Evolutionary conservation across 2,797 vertebrate species (phyloP).

Genomic region (Leucoraja ocellata): DNA sequence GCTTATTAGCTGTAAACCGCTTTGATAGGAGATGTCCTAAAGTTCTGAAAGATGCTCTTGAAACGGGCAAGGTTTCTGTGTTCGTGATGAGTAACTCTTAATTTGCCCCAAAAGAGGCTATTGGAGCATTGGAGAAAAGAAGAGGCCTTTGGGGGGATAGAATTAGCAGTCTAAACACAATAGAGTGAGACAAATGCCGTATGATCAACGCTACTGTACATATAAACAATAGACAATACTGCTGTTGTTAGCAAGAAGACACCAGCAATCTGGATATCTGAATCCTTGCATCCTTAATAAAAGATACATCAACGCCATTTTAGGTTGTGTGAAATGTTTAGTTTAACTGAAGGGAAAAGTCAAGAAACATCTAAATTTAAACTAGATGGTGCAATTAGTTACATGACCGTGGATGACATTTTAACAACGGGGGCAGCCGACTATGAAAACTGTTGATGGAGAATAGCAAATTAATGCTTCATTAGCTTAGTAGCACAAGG

Average conservation of each 20-base stretch:
- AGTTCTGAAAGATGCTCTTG: too few species aligned
- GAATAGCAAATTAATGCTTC: not conserved
- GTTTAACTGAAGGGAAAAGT: not conserved
- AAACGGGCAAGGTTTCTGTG: too few species aligned
- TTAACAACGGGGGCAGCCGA: not conserved
- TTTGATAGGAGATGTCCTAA: too few species aligned
- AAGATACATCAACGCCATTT: not conserved
- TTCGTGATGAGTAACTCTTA: too few species aligned
- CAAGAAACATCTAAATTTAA: not conserved
- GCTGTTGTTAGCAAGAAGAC: not conserved
- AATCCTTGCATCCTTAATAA: not conserved
- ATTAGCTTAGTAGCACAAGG: not conserved
- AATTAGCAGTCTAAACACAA: not conserved
- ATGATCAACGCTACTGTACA: not conserved
- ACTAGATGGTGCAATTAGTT: not conserved
- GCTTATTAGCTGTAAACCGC: too few species aligned
- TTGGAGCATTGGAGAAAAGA: not conserved
- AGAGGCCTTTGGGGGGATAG: not conserved
- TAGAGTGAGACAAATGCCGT: not conserved
- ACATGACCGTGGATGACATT: not conserved
- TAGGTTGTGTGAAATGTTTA: not conserved
- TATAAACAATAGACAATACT: not conserved
- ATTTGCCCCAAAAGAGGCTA: not conserved
- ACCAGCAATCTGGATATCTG: not conserved
- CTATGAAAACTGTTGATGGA: not conserved